These are phyloP conservation scores for Poeciliopsis occidentalis DNA, from an alignment of 2,113 vertebrate genomes.

Conservation along the genomic window DNA sequence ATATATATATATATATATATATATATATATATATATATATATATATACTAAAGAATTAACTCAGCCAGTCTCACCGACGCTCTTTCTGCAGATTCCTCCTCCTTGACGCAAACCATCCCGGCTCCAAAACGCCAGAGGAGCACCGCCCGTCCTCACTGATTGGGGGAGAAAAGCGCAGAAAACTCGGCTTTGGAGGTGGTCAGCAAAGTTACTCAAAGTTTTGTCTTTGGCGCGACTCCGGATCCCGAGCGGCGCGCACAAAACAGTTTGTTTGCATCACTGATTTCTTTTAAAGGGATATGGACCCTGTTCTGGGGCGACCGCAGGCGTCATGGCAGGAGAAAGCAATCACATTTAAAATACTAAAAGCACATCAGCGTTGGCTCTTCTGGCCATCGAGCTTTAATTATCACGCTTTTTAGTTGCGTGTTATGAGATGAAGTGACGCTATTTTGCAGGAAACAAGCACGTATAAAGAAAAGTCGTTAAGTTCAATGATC, in stretches of 20 bases:
- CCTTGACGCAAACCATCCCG: slow-evolving; percentile 27
- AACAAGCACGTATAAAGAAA: background rate
- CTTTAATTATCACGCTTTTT: slow-evolving; percentile 32
- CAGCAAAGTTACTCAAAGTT: slow-evolving; percentile 74
- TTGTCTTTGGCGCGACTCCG: slow-evolving; percentile 77
- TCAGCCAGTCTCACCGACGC: slow-evolving; percentile 59
- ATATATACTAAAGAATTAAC: background rate
- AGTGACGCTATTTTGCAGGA: background rate
- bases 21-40: too few species aligned
- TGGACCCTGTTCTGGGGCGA: slow-evolving; percentile 72
- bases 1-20: too few species aligned
- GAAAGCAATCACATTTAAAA: slow-evolving; percentile 50
- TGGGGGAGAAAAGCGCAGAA: background rate
- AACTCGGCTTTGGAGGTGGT: slow-evolving; percentile 52
- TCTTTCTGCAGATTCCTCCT: slow-evolving; percentile 17
- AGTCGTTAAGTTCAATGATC: background rate
- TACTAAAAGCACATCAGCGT: slow-evolving; percentile 40
- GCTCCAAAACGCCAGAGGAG: slow-evolving; percentile 27
- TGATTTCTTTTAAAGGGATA: slow-evolving; percentile 78
- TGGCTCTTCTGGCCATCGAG: background rate
- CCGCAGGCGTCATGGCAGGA: slow-evolving; percentile 69
- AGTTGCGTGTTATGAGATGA: slow-evolving; percentile 21
- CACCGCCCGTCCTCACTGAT: slow-evolving; percentile 12
- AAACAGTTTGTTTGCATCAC: slow-evolving; percentile 77
- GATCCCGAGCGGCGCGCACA: slow-evolving; percentile 63